Evolutionary conservation across 2,113 vertebrate genomes (phyloP).

Genomic region (Aegithalos caudatus): DNA sequence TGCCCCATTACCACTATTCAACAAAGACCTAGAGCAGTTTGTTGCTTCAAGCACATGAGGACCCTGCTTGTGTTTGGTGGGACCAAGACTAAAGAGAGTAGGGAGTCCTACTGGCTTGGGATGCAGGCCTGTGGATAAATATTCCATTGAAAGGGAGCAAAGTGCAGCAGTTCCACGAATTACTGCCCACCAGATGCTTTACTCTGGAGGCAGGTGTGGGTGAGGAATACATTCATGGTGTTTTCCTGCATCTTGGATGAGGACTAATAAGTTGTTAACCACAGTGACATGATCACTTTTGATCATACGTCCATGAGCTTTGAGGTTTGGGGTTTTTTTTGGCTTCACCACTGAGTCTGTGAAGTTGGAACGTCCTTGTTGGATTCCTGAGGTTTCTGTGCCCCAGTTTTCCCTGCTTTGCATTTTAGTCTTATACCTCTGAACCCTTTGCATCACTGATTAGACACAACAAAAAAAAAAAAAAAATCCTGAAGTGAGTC

Average conservation of each 20-base stretch:
- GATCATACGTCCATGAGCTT: background rate
- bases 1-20: background rate
- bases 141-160: rapidly evolving
- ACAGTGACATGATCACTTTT: background rate
- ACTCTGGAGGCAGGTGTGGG: background rate
- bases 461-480: background rate
- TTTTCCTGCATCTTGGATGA: background rate
- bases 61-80: background rate
- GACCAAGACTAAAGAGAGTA: background rate
- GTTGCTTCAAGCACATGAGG: background rate
- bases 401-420: background rate
- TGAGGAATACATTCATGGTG: background rate
- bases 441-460: background rate
- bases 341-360: background rate
- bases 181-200: background rate
- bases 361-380: background rate
- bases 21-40: background rate
- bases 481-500: background rate
- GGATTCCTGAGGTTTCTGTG: slow-evolving; percentile 22
- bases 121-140: background rate
- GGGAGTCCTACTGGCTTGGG: background rate
- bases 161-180: background rate
- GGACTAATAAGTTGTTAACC: background rate
- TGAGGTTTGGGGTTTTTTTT: background rate
- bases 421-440: background rate